phyloP scores from a whole-genome alignment of 1,140 invertebrate species.

The Zaprionus inermis region DNA sequence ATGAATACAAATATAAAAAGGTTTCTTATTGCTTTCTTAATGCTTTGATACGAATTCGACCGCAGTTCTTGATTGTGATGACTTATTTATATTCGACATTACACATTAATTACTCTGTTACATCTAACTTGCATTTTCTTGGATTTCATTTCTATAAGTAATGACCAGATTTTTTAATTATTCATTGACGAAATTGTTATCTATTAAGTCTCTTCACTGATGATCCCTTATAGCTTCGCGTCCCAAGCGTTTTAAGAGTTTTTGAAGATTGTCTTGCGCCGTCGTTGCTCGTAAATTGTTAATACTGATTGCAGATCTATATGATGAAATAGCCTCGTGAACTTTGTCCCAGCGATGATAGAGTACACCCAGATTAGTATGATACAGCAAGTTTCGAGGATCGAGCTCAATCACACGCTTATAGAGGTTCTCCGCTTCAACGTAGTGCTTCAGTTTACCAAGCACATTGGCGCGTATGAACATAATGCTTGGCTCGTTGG shows the following conservation, averaged over 20 bases:
- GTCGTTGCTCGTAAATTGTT: constrained; percentile 58
- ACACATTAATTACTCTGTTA: too few relatives aligned
- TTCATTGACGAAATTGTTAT: neutral
- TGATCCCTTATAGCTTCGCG: constrained; percentile 40
- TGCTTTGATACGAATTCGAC: neutral
- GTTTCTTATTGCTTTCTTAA: neutral
- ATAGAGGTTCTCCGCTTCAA: constrained; percentile 93
- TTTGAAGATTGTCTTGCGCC: constrained; percentile 70
- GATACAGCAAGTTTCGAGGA: constrained; percentile 89
- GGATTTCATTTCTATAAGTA: neutral
- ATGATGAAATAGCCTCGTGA: constrained; percentile 89
- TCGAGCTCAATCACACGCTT: constrained; percentile 89
- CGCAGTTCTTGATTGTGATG: neutral
- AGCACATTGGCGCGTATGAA: constrained; percentile 95
- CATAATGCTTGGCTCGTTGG: constrained; percentile 90
- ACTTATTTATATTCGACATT: neutral
- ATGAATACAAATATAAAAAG: constrained; percentile 55
- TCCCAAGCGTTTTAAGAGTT: constrained; percentile 62
- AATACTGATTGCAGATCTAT: constrained; percentile 87
- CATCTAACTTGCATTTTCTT: too few relatives aligned
- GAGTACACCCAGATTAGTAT: constrained; percentile 94
- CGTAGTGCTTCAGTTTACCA: constrained; percentile 91
- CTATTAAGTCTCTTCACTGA: constrained; percentile 6
- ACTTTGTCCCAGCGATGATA: constrained; percentile 96
- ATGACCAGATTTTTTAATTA: constrained; percentile 19